These are phyloP conservation scores for Cephus nigrinus DNA, from an alignment of 2,888 invertebrate species.

Conservation along the genomic window DNA sequence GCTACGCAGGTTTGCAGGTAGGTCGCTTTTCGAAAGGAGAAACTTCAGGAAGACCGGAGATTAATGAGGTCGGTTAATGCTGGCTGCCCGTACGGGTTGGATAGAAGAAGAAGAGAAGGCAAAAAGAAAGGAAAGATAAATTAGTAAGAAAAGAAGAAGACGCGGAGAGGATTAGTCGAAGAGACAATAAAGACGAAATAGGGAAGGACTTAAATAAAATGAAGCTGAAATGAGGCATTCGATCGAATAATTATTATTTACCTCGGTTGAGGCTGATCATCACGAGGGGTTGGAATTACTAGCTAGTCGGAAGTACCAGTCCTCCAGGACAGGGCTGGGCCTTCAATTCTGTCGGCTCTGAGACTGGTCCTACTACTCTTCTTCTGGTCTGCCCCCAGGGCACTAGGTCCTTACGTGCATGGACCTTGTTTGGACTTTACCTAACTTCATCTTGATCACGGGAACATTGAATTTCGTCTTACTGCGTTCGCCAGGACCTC, in stretches of 20 bases:
- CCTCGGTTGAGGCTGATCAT: neutral
- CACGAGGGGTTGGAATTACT: too few relatives aligned
- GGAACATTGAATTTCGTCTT: too few relatives aligned
- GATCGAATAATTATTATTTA: neutral
- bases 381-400: too few relatives aligned
- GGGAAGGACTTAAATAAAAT: neutral
- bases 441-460: too few relatives aligned
- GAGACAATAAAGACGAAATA: constrained; percentile 3
- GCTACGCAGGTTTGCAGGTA: neutral
- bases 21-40: constrained; percentile 49
- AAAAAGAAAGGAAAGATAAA: constrained; percentile 11
- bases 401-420: too few relatives aligned
- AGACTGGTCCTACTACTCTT: too few relatives aligned
- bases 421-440: too few relatives aligned
- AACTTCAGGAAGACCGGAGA: constrained; percentile 56
- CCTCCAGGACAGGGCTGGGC: too few relatives aligned
- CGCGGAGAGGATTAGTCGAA: neutral
- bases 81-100: constrained; percentile 5
- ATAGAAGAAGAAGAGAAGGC: constrained; percentile 6
- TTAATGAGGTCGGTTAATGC: constrained; percentile 56
- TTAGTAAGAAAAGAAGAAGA: neutral
- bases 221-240: neutral
- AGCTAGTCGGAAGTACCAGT: too few relatives aligned
- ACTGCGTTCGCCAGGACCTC: too few relatives aligned
- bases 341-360: too few relatives aligned